Evolutionary conservation across 2,888 invertebrate genomes (phyloP).

Genomic region (Fragum sueziense): DNA sequence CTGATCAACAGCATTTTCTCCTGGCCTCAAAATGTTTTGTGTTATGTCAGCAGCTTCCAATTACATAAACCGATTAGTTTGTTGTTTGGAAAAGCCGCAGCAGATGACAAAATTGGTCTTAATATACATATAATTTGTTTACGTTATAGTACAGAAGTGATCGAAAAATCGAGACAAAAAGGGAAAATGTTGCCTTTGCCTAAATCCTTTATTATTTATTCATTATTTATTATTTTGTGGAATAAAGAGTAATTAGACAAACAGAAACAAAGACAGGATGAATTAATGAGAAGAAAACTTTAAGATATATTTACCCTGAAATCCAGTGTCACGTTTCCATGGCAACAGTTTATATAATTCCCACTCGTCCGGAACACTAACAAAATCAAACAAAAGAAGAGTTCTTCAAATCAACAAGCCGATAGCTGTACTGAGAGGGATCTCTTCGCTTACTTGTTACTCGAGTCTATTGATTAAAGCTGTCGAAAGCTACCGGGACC

Average conservation of each 20-base stretch:
- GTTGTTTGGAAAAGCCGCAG: no score
- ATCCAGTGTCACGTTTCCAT: not conserved
- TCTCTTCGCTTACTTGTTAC: conserved; percentile 2
- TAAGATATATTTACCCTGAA: not conserved
- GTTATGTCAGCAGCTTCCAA: not conserved
- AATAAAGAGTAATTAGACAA: no score
- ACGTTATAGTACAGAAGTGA: no score
- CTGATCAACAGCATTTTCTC: conserved; percentile 4
- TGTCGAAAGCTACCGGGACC: not conserved
- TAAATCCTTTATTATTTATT: no score
- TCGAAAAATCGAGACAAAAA: no score
- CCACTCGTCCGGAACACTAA: not conserved
- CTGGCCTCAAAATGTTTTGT: not conserved
- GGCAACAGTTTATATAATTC: not conserved
- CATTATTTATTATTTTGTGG: no score
- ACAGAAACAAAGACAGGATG: no score
- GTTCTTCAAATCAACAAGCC: not conserved
- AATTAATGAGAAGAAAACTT: no score
- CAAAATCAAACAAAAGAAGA: not conserved
- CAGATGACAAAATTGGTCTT: no score
- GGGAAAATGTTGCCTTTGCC: no score
- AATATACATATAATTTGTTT: no score
- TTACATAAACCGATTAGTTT: no score
- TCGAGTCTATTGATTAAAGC: conserved; percentile 1
- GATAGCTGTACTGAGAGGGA: not conserved